Base-by-base conservation (phyloP, 2,113 vertebrate species). In the Cynoglossus semilaevis region DNA sequence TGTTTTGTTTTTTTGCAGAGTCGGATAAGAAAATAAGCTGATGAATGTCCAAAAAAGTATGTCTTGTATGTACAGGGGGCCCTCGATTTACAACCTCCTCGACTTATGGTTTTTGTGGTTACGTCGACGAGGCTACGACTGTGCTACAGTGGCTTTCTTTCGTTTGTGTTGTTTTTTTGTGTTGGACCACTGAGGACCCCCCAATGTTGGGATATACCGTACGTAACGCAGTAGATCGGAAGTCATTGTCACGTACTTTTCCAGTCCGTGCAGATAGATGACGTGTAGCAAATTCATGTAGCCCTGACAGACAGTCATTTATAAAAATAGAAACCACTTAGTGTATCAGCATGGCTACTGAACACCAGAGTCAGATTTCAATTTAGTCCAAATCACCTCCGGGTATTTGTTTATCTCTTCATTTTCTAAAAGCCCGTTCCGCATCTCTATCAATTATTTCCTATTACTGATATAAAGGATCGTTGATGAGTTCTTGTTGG, bases 391-490 rank as follows among this genome's bases (percentile, higher is more conserved):
- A 71, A n/a, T 76, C 38, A 65, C 37, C 44, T 57, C 43, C 50
- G 36, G 4, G n/a, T n/a, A 44, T 69, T 61, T 63, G 63, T 81
- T 74, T 73, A 71, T 70, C 54, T 45, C 53, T 70, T 62, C 16
- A 17, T 52, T 36, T 58, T 75, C 47, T 69, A 47, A 72, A 79
- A 56, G 67, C 52, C 54, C 22, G 10, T 48, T 50, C 17, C 35
- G 37, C 6, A 34, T 52, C 35, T 12, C 17, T 9, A 42, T 9
- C 57, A 55, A 40, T 49, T 47, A 48, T 70, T 60, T 73, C 51
- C 65, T 58, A 36, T 62, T 47, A 57, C 11, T 45, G 42, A 14
- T 63, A 62, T 44, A 8, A 58, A 36, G 13, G 18, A 46, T 38
- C 36, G 34, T 47, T 63, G 51, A 58, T 43, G 41, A 41, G 38